Base-by-base conservation (phyloP, 2,113 vertebrate species). In the Cephalopterus ornatus region DNA sequence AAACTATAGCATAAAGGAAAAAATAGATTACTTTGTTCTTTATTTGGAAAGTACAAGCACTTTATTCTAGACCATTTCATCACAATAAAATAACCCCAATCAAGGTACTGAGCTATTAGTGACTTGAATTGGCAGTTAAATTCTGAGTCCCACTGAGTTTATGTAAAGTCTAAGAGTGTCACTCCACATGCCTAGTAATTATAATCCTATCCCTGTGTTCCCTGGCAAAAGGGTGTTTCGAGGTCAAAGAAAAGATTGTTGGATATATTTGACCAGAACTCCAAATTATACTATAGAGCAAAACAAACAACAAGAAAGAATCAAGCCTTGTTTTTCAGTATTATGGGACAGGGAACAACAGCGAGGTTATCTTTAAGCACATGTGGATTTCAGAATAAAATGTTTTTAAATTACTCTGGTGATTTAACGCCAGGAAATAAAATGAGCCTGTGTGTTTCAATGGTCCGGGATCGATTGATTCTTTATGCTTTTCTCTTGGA, bases 251-350 rank as follows among this genome's bases (percentile, higher is more conserved):
- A 93, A 87, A 94, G 70, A 91, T 75, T 5, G 2, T 59, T 84
- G 81, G 62, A 70, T 94, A 80, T 80, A 92, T 77, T 92, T 94
- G 89, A 94, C 63, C 78, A 88, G 74, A 95, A 88, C 73, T 73
- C 55, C 56, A 80, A 96, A 95, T 93, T 93, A 92, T 80, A 95
- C 85, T 42, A 23, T 39, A 76, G n/a, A 85, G 66, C 37, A 89
- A 86, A 95, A 62, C 20, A 95, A 91, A 58, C 37, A 91, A n/a
- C 52, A 85, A 68, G 80, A 88, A 88, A 75, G 71, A 78, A 70
- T 56, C 47, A 68, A 89, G 23, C 44, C 28, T 41, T 86, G 23
- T 28, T 91, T 91, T 84, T 44, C 58, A 91, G 63, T 66, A 50
- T 82, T 67, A 55, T 62, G 67, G 41, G 32, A 44, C 28, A 72